Percentiles rank a stretch among this genome's conserved stretches.
phyloP scores from a whole-genome alignment of 2,797 vertebrate species.

The Hephaestus fuliginosus region DNA sequence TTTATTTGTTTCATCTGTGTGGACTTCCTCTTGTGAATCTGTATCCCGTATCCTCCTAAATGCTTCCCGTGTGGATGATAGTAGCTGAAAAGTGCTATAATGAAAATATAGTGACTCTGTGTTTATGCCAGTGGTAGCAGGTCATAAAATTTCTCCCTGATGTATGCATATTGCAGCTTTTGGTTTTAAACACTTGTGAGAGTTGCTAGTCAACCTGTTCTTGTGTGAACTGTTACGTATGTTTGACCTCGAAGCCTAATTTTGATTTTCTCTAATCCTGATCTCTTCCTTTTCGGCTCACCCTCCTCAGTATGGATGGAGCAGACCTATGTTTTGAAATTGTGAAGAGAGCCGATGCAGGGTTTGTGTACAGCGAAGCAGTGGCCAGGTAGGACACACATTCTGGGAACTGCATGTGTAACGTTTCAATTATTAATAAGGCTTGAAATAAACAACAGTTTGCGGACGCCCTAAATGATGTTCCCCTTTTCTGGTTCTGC shows the following conservation, averaged over 20 bases:
- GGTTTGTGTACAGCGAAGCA: slow-evolving; percentile 99
- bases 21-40: slow-evolving; percentile 21
- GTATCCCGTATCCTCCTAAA: neutral
- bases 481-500: neutral
- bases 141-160: slow-evolving; percentile 33
- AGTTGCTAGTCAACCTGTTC: slow-evolving; percentile 7
- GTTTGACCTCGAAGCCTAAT: neutral
- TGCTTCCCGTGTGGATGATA: slow-evolving; percentile 2
- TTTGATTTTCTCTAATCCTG: neutral
- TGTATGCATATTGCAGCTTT: slow-evolving; percentile 1
- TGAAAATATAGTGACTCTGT: slow-evolving; percentile 34
- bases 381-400: slow-evolving; percentile 92
- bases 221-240: neutral
- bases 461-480: neutral
- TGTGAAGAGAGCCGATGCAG: slow-evolving; percentile 97
- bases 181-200: neutral
- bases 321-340: slow-evolving; percentile 99
- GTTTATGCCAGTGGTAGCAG: slow-evolving; percentile 26
- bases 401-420: neutral
- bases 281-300: slow-evolving; percentile 1
- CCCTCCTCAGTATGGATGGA: slow-evolving; percentile 93
- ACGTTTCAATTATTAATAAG: slow-evolving; percentile 22
- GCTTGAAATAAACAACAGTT: neutral
- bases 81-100: slow-evolving; percentile 1
- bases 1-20: slow-evolving; percentile 37